These are phyloP conservation scores for Zaprionus ghesquierei DNA, from an alignment of 1,140 invertebrate species.

Conservation along the genomic window DNA sequence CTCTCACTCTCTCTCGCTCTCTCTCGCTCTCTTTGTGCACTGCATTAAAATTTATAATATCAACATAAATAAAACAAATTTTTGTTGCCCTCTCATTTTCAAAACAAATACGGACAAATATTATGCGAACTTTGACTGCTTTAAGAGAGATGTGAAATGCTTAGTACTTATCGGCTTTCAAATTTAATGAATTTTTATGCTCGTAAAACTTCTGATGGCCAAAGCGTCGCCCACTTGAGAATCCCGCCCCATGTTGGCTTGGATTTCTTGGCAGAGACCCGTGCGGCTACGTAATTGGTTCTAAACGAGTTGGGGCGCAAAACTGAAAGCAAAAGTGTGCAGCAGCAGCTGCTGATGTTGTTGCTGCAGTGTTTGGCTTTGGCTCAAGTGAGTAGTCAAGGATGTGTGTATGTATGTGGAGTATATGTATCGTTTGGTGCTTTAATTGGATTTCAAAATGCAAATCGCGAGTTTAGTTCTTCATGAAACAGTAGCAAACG, in stretches of 20 bases:
- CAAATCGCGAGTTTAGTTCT: neutral
- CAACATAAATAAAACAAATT: constrained; percentile 7
- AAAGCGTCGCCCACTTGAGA: constrained; percentile 13
- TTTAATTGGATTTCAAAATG: neutral
- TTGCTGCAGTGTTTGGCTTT: constrained; percentile 14
- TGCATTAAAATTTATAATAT: constrained; percentile 29
- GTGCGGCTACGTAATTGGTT: constrained; percentile 30
- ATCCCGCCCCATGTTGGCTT: neutral
- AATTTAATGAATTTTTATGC: constrained; percentile 20
- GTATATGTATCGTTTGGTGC: constrained; percentile 11
- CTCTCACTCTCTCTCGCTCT: neutral
- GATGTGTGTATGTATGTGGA: neutral
- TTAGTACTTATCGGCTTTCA: constrained; percentile 4
- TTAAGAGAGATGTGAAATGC: neutral
- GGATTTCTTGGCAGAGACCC: constrained; percentile 11
- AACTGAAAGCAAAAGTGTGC: constrained; percentile 20
- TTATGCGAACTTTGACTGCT: constrained; percentile 17
- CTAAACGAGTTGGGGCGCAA: constrained; percentile 26
- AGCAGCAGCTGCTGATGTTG: no score
- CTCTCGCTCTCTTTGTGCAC: no score
- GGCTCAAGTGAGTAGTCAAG: constrained; percentile 17
- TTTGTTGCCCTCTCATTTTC: constrained; percentile 9
- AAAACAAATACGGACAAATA: constrained; percentile 16
- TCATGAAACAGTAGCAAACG: neutral
- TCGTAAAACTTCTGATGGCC: constrained; percentile 14